These are phyloP conservation scores for Eriocheir sinensis DNA, from an alignment of 1,140 invertebrate species.

Conservation along the genomic window DNA sequence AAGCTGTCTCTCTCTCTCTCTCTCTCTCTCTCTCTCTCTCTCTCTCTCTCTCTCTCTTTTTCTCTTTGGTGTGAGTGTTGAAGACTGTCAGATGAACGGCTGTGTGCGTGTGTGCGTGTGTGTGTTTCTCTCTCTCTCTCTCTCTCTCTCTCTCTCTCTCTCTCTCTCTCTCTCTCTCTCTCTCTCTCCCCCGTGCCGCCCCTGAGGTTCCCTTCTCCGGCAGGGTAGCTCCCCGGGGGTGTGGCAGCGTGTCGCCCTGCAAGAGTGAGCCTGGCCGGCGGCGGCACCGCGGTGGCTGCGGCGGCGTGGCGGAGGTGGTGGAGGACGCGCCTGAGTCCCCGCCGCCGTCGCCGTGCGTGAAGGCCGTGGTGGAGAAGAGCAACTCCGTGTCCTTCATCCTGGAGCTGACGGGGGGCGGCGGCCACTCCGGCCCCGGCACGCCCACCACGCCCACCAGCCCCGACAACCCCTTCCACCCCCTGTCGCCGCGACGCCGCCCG, in stretches of 20 bases:
- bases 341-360: slow-evolving; percentile 86
- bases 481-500: slow-evolving; percentile 66
- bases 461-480: too few species aligned
- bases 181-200: not conserved
- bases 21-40: too few species aligned
- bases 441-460: too few species aligned
- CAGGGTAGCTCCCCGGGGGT: slow-evolving; percentile 68
- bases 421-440: slow-evolving; percentile 68
- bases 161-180: not conserved
- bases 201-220: not conserved
- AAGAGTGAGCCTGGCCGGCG: slow-evolving; percentile 59
- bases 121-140: not conserved
- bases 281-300: slow-evolving; percentile 54
- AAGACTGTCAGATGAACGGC: too few species aligned
- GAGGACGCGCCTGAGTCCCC: slow-evolving; percentile 71
- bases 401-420: slow-evolving; percentile 85
- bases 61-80: too few species aligned
- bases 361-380: slow-evolving; percentile 90
- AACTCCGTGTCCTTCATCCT: slow-evolving; percentile 92
- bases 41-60: too few species aligned
- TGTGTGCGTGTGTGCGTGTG: too few species aligned
- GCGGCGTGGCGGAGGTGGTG: slow-evolving; percentile 40
- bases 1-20: too few species aligned
- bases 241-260: slow-evolving; percentile 67
- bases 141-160: not conserved